These are phyloP conservation scores for Columba livia DNA, from an alignment of 2,113 vertebrate species.

Conservation along the genomic window DNA sequence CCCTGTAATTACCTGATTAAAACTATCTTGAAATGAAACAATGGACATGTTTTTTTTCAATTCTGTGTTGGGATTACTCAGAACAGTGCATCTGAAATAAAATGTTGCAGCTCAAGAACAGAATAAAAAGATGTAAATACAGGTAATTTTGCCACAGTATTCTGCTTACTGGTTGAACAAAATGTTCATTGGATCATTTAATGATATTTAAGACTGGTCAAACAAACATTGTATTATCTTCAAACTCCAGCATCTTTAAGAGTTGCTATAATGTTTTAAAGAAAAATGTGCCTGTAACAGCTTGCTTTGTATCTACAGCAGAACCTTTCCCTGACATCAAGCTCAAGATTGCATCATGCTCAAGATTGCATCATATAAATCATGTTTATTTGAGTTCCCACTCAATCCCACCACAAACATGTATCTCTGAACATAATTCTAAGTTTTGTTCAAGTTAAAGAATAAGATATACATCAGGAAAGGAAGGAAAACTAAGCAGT, in stretches of 20 bases:
- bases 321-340: background rate
- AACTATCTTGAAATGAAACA: conserved; percentile 74
- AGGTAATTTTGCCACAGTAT: background rate
- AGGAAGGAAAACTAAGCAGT: background rate
- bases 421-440: background rate
- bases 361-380: background rate
- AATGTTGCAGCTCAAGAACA: background rate
- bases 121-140: background rate
- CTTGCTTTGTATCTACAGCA: background rate
- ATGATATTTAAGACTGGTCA: background rate
- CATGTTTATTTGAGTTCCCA: background rate
- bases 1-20: conserved; percentile 77
- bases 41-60: conserved; percentile 54
- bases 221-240: background rate
- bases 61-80: conserved; percentile 42
- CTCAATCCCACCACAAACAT: background rate
- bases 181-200: background rate
- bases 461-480: background rate
- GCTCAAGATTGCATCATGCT: no score
- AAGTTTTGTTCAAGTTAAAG: background rate
- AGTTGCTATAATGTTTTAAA: background rate
- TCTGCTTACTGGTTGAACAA: background rate
- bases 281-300: background rate
- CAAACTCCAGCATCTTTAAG: background rate
- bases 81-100: background rate